phyloP scores from a whole-genome alignment of 2,888 invertebrate genomes.

The Drosophila tanythrix region DNA sequence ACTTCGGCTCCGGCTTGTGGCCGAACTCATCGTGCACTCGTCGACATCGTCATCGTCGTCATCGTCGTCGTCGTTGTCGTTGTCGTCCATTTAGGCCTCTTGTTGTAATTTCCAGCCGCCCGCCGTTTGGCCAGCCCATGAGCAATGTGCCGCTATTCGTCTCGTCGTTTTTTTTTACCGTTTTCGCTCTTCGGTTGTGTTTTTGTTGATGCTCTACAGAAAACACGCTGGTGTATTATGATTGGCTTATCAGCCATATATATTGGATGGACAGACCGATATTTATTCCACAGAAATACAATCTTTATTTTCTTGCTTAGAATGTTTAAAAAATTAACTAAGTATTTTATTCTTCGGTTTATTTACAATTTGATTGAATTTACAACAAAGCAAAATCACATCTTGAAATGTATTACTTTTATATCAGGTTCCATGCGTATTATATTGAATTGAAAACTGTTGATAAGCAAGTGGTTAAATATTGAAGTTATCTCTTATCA shows the following conservation, averaged over 20 bases:
- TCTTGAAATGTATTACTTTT: neutral
- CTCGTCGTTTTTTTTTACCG: conserved; percentile 43
- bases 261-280: conserved; percentile 29
- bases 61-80: conserved; percentile 33
- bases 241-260: conserved; percentile 30
- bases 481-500: conserved; percentile 26
- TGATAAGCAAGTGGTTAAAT: conserved; percentile 3
- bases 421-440: neutral
- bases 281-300: neutral
- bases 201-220: conserved; percentile 48
- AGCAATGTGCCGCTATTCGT: conserved; percentile 70
- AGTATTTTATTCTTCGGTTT: neutral
- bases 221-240: conserved; percentile 17
- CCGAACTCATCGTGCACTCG: conserved; percentile 45
- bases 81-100: conserved; percentile 73
- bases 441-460: neutral
- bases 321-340: neutral
- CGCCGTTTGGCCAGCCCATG: conserved; percentile 60
- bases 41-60: conserved; percentile 30
- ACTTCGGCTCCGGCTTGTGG: conserved; percentile 55
- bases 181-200: conserved; percentile 58
- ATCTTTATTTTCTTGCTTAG: neutral
- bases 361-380: neutral
- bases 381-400: neutral
- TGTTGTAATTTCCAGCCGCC: conserved; percentile 71